Percentiles rank a stretch among this genome's conserved stretches.
phyloP scores from a whole-genome alignment of 2,888 invertebrate species.

The Cremastinae sp. region DNA sequence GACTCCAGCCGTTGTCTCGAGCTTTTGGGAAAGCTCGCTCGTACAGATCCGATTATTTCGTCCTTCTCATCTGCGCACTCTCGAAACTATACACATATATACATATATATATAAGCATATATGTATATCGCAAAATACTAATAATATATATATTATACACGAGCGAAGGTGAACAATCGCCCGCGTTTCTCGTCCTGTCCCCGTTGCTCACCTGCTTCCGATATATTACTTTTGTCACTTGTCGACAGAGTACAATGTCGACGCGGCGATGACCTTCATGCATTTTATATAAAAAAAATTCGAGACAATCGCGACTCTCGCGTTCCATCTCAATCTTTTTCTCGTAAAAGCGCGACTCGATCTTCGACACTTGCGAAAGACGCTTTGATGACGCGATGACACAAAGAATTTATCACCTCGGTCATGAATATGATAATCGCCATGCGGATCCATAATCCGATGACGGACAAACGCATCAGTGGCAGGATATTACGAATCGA shows the following conservation, averaged over 20 bases:
- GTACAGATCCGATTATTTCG: constrained; percentile 52
- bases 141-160: too few relatives aligned
- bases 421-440: constrained; percentile 16
- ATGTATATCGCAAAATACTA: too few relatives aligned
- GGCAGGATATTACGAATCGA: background rate
- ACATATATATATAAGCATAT: too few relatives aligned
- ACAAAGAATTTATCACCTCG: background rate
- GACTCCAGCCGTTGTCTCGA: constrained; percentile 40
- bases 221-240: too few relatives aligned
- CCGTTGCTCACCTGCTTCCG: background rate
- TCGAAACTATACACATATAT: background rate
- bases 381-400: background rate
- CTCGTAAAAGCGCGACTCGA: background rate
- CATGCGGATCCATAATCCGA: background rate
- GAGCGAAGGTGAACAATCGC: too few relatives aligned
- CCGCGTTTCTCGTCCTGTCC: too few relatives aligned
- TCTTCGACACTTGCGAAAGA: constrained; percentile 5
- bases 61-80: constrained; percentile 35
- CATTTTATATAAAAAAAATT: too few relatives aligned
- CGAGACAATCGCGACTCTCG: too few relatives aligned
- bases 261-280: too few relatives aligned
- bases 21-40: constrained; percentile 39
- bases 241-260: too few relatives aligned
- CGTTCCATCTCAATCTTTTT: too few relatives aligned
- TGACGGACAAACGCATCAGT: background rate